These are phyloP conservation scores for Leucopsar rothschildi DNA, from an alignment of 2,113 vertebrate species.

Conservation along the genomic window DNA sequence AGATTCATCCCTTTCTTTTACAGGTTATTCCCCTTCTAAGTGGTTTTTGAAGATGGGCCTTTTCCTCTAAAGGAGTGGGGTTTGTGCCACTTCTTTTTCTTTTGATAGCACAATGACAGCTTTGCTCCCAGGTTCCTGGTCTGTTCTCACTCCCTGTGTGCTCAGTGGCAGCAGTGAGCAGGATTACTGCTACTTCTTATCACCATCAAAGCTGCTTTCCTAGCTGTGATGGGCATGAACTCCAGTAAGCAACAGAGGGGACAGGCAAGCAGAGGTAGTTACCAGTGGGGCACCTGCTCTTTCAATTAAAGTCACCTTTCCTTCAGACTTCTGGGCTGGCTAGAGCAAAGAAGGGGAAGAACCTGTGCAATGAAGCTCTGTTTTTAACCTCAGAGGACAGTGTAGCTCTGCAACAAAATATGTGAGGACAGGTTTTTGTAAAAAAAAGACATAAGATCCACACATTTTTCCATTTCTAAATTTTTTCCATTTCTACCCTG, in stretches of 20 bases:
- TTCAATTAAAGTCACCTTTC: not conserved
- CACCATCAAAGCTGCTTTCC: conserved; percentile 5
- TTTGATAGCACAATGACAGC: not conserved
- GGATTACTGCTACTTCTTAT: not conserved
- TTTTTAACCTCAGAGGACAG: not conserved
- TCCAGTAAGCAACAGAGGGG: not conserved
- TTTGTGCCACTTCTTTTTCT: not conserved
- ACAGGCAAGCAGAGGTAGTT: not conserved
- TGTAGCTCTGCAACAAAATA: not conserved
- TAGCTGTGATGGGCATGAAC: not conserved
- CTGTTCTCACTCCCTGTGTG: not conserved
- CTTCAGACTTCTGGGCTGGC: not conserved
- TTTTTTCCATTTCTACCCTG: not conserved
- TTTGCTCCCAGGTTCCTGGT: not conserved
- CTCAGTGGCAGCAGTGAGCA: not conserved
- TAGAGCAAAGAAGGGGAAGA: not conserved
- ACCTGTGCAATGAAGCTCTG: not conserved
- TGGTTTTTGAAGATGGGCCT: not conserved
- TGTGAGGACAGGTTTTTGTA: not conserved
- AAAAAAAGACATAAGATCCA: not conserved
- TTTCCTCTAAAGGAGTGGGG: not conserved
- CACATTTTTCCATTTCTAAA: not conserved
- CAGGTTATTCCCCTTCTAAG: not conserved
- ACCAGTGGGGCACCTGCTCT: not conserved
- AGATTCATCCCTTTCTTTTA: not conserved